Conservation (phyloP, 2,113 vertebrate genomes). For the Channa argus region DNA sequence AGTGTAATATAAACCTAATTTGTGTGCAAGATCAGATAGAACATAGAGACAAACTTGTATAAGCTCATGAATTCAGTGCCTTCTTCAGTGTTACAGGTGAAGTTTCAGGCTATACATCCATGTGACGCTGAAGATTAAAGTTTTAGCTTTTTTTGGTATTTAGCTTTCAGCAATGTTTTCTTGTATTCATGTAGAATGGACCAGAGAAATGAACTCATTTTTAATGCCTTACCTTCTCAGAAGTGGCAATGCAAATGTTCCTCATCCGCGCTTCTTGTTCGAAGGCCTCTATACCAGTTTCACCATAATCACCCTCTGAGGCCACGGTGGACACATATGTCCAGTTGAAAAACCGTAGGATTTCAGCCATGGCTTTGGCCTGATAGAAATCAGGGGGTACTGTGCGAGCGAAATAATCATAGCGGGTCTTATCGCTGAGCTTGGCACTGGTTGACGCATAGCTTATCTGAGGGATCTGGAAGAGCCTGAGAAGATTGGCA, state of each 20-base stretch:
- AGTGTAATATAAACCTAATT: constrained; percentile 61
- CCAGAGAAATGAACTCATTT: background rate
- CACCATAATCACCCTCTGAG: constrained; percentile 96
- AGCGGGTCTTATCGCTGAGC: constrained; percentile 96
- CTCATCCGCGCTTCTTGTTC: constrained; percentile 95
- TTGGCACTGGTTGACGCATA: constrained; percentile 99
- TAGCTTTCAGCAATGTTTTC: constrained; percentile 4
- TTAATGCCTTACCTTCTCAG: constrained; percentile 85
- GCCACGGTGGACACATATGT: constrained; percentile 98
- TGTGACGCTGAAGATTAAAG: constrained; percentile 46
- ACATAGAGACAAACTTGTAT: constrained; percentile 51
- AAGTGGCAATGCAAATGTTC: constrained; percentile 98
- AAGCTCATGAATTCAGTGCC: constrained; percentile 40
- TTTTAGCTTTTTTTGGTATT: constrained; percentile 23
- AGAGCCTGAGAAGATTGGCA: constrained; percentile 96
- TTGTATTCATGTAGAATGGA: constrained; percentile 1
- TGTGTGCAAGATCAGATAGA: constrained; percentile 56
- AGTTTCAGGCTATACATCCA: constrained; percentile 45
- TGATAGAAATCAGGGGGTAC: constrained; percentile 99
- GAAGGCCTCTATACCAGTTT: constrained; percentile 97
- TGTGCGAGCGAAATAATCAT: constrained; percentile 95
- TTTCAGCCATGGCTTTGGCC: constrained; percentile 99
- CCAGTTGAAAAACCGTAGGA: constrained; percentile 96
- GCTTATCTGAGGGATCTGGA: constrained; percentile 99
- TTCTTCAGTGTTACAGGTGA: constrained; percentile 23